Percentiles rank a stretch among this genome's conserved stretches.
Evolutionary conservation across 2,888 invertebrate genomes (phyloP).

Genomic region (Callyntrura sp.): DNA sequence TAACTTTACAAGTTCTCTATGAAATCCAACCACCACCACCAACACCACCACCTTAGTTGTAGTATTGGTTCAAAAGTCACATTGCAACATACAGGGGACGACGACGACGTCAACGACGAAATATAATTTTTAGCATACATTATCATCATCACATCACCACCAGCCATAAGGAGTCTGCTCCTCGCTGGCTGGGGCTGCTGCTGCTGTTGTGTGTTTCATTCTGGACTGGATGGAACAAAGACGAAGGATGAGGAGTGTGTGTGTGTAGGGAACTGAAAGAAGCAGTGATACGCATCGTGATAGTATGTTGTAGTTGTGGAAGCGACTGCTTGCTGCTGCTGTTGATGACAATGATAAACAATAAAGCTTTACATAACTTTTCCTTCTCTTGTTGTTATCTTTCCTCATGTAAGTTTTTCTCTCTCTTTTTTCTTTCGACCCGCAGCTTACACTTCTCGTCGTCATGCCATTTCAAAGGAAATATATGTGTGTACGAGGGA

Average conservation of each 20-base stretch:
- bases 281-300: background rate
- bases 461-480: no score
- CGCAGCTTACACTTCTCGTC: no score
- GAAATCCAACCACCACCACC: no score
- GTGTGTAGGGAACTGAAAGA: background rate
- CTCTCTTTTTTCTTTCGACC: background rate
- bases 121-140: background rate
- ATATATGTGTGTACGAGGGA: background rate
- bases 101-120: background rate
- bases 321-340: no score
- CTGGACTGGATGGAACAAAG: background rate
- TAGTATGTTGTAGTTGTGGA: no score
- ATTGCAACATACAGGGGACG: background rate
- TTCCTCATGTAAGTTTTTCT: constrained; percentile 3
- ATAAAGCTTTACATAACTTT: constrained; percentile 6
- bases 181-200: no score
- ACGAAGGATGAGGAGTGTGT: background rate
- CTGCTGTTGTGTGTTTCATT: background rate
- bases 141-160: no score
- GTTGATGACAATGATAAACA: no score
- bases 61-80: background rate
- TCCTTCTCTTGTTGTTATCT: constrained; percentile 1
- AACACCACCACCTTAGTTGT: no score
- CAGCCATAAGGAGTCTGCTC: no score
- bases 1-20: no score